A percentile compares a stretch with the other conserved stretches of the same genome.
Conservation (phyloP, 2,113 vertebrate genomes). For the Struthio camelus region DNA sequence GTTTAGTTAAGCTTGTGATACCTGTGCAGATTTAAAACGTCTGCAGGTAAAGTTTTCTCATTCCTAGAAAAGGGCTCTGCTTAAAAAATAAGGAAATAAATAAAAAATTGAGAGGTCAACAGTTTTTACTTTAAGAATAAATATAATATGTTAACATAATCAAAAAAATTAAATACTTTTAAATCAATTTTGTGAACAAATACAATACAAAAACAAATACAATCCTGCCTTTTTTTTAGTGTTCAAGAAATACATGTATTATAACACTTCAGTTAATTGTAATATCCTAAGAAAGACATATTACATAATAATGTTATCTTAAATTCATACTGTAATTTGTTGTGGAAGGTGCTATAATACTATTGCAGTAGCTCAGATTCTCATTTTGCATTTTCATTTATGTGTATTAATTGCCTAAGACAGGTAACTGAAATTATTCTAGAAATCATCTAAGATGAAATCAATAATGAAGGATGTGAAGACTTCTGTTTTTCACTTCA, state of each 20-base stretch:
- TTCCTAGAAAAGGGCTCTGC: neutral
- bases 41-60: neutral
- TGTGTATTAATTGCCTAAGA: neutral
- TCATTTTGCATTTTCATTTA: neutral
- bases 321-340: neutral
- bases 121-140: neutral
- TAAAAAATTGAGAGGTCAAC: neutral
- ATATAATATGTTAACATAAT: neutral
- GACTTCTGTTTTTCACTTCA: constrained; percentile 12
- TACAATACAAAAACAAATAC: neutral
- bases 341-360: neutral
- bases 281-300: neutral
- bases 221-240: neutral
- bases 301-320: neutral
- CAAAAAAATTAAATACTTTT: neutral
- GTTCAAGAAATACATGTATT: neutral
- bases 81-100: neutral
- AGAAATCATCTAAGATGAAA: neutral
- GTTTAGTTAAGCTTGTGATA: neutral
- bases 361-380: neutral
- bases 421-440: neutral
- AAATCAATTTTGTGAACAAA: neutral
- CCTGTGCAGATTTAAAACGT: neutral
- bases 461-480: neutral
- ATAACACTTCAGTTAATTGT: neutral